Conservation (phyloP, 2,888 invertebrate species). For the Erynnis tages region DNA sequence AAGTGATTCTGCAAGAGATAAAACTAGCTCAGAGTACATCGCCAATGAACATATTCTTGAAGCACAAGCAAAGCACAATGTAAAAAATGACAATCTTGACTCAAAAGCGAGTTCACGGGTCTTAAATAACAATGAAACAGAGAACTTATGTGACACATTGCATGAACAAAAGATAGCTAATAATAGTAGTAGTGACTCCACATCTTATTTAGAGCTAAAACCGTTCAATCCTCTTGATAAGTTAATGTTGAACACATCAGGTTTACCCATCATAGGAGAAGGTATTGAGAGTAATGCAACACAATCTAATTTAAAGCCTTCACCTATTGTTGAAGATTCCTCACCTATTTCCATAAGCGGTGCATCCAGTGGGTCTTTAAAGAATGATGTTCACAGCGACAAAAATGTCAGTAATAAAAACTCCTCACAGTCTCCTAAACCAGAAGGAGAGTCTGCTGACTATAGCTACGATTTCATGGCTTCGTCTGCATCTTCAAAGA, state of each 20-base stretch:
- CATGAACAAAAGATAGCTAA: conserved; percentile 47
- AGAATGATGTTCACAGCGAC: conserved; percentile 39
- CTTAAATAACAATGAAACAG: conserved; percentile 30
- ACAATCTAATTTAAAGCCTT: conserved; percentile 19
- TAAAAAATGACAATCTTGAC: not conserved
- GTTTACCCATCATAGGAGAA: conserved; percentile 46
- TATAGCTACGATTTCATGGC: conserved; percentile 68
- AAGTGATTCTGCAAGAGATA: conserved; percentile 65
- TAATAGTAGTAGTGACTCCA: conserved; percentile 68
- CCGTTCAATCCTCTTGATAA: conserved; percentile 57
- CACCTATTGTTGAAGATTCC: conserved; percentile 39
- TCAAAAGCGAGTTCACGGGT: conserved; percentile 16
- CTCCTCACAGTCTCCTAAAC: conserved; percentile 44
- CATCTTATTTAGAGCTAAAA: conserved; percentile 69
- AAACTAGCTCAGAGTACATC: conserved; percentile 70
- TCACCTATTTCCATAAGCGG: conserved; percentile 46
- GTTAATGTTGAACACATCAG: conserved; percentile 57
- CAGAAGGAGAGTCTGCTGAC: conserved; percentile 57
- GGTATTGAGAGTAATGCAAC: conserved; percentile 34
- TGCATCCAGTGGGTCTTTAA: conserved; percentile 44
- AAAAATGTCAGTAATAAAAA: conserved; percentile 41
- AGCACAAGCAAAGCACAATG: conserved; percentile 17
- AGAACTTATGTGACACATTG: conserved; percentile 32
- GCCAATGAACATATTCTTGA: conserved; percentile 57
- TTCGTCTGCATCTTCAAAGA: conserved; percentile 45